These are phyloP conservation scores for Lagocephalus sceleratus DNA, from an alignment of 2,797 vertebrate genomes.

Conservation along the genomic window DNA sequence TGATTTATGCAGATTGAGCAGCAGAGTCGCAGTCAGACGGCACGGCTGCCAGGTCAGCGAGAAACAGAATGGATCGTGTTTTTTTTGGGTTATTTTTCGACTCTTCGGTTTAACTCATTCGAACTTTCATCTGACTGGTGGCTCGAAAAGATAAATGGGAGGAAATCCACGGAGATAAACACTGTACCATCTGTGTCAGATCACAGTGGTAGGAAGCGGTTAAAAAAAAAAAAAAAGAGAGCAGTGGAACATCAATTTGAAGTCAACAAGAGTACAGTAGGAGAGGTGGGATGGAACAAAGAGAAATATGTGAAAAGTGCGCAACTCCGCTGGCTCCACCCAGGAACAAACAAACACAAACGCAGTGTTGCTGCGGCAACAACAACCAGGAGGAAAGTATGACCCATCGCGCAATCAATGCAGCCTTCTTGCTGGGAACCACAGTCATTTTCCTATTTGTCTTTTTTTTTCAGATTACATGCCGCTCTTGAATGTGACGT, in stretches of 20 bases:
- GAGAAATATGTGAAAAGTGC: background rate
- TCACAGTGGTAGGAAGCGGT: background rate
- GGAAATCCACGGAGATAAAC: too few species aligned
- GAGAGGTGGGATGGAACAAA: constrained; percentile 6
- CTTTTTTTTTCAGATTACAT: background rate
- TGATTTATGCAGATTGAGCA: too few species aligned
- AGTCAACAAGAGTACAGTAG: background rate
- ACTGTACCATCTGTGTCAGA: too few species aligned
- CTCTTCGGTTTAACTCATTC: too few species aligned
- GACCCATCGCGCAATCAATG: constrained; percentile 31
- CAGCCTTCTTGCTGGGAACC: constrained; percentile 16
- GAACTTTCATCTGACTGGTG: too few species aligned
- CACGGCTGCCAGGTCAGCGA: too few species aligned
- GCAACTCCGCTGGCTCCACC: constrained; percentile 11
- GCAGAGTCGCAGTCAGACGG: too few species aligned
- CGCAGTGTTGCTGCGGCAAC: constrained; percentile 42
- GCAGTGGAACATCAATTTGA: background rate
- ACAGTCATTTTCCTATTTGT: constrained; percentile 24
- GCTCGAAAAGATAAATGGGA: too few species aligned
- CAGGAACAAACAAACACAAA: constrained; percentile 47
- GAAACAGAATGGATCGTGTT: too few species aligned
- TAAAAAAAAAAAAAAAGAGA: background rate
- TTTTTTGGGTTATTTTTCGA: too few species aligned
- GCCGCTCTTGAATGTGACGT: too few species aligned
- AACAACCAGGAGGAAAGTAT: constrained; percentile 14